Base-by-base conservation (phyloP, 2,797 vertebrate genomes). In the Chrosomus eos region DNA sequence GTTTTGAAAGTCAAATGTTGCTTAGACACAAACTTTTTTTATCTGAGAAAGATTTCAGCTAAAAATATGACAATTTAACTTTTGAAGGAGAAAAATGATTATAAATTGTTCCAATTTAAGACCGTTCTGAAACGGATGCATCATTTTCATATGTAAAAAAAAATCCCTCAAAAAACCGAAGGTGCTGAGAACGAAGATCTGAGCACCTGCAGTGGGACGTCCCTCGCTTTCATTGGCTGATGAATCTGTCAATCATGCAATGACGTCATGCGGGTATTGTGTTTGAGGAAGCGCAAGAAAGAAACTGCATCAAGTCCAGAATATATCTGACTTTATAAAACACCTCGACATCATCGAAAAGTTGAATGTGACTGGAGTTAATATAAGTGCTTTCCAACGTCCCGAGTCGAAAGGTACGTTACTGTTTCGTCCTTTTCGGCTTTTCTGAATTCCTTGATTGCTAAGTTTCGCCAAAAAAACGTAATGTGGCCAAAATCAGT, bases 171-270 rank as follows among this genome's bases (percentile, higher is more conserved):
- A 36, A 19, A 31, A 6, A 62, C 10, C 43, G 11, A 43, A 45
- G 13, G 45, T 48, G 7, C 2, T 10, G 2, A 18, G 43, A 19
- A 28, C 2, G 71, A 73, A 51, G 7, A n/a, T n/a, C n/a, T n/a
- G n/a, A 45, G 68, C 81, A 83, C 71, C 81, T 83, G 81, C 82
- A 83, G 73, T 76, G 73, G 73, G 82, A 53, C 78, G 72, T 43
- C 0, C 60, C 31, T 23, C 19, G 7, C 11, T 33, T 2, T 36
- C 48, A 67, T 83, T 76, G 72, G 81, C 40, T 38, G n/a, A 23
- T 18, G 8, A 1, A 33, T 1, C 58, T 48, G 53, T 75, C 71
- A 66, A 9, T 76, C 60, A 67, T 4, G 10, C 9, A 0, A 5
- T 83, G 72, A 76, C 81, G 48, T 70, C 36, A 77, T 40, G 19